Evolutionary conservation across 2,797 vertebrate species (phyloP), one percentile per base, ranked within the genome.

Genomic region (Varecia variegata): DNA sequence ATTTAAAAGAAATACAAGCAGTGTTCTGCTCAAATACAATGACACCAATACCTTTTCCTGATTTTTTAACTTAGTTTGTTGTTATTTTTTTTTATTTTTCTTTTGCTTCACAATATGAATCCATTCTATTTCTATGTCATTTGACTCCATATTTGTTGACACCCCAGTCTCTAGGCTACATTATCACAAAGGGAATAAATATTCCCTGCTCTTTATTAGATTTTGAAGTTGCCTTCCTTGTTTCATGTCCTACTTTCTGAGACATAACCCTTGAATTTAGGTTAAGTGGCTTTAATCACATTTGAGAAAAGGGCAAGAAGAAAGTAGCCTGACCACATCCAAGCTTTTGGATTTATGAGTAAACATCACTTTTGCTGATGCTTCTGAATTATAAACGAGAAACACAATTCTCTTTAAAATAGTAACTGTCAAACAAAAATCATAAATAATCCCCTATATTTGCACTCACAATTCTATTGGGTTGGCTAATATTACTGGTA

Each of bases 341-440:
- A 93, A 83, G 67, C 3, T 80, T 89, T 89, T 74, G 60, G 30
- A 71, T 74, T 92, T 93, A 54, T 0, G 50, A 30, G 45, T 30
- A 80, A 87, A 14, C 65, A 97, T 95, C 23, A 21, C 23, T 83
- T 58, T 82, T 84, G 10, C 10, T 47, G 54, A 17, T 81, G 14
- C 58, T 94, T 95, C 71, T 85, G 38, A 73, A 76, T 77, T 94
- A 87, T 74, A 86, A 71, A 91, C 79, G 13, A 86, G 20, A 94
- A 94, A 35, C n/a, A 56, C 23, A 87, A 40, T 90, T 90, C 27
- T 90, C 62, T 73, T 86, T 68, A 62, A 35, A 90, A 94, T 15
- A 90, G 35, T 35, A 95, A 84, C 38, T 77, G 47, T n/a, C 30
- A 87, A 86, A 62, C 21, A 95, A 91, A 93, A 93, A 68, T 92